Percentiles rank a stretch among this genome's conserved stretches.
phyloP scores from a whole-genome alignment of 2,888 invertebrate genomes.

The Erebia palarica region DNA sequence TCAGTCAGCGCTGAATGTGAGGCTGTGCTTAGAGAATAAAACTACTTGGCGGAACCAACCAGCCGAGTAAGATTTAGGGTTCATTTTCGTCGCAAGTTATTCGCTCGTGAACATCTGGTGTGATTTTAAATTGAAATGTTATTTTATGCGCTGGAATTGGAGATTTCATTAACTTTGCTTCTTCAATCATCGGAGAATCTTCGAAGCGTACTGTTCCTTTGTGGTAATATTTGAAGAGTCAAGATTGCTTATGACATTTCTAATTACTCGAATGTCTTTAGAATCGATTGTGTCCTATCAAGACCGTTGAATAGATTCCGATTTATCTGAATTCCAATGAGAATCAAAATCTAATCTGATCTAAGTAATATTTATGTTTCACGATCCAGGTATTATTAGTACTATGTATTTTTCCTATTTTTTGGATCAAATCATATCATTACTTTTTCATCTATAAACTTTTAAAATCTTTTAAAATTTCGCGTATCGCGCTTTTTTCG shows the following conservation, averaged over 20 bases:
- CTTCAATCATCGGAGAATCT: conserved; percentile 17
- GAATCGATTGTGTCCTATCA: background rate
- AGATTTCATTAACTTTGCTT: conserved; percentile 51
- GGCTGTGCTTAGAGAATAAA: background rate
- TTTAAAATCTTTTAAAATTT: no score
- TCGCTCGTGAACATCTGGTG: conserved; percentile 70
- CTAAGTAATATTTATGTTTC: background rate
- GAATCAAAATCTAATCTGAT: background rate
- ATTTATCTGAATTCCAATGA: background rate
- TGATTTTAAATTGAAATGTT: conserved; percentile 34
- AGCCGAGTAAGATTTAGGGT: conserved; percentile 71
- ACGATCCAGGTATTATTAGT: no score
- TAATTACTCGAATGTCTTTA: conserved; percentile 4
- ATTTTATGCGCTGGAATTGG: conserved; percentile 48
- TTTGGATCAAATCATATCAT: no score
- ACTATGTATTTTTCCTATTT: no score
- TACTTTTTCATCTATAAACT: no score
- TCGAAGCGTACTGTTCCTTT: conserved; percentile 15
- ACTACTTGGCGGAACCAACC: conserved; percentile 65
- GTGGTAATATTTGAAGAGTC: background rate
- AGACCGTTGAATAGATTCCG: background rate
- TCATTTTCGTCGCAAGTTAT: conserved; percentile 75
- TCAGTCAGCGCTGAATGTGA: background rate
- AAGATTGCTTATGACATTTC: conserved; percentile 8
- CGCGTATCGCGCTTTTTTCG: no score